Percentiles rank a stretch among this genome's conserved stretches.
Evolutionary conservation across 2,113 vertebrate genomes (phyloP).

Genomic region (Tinamus guttatus): DNA sequence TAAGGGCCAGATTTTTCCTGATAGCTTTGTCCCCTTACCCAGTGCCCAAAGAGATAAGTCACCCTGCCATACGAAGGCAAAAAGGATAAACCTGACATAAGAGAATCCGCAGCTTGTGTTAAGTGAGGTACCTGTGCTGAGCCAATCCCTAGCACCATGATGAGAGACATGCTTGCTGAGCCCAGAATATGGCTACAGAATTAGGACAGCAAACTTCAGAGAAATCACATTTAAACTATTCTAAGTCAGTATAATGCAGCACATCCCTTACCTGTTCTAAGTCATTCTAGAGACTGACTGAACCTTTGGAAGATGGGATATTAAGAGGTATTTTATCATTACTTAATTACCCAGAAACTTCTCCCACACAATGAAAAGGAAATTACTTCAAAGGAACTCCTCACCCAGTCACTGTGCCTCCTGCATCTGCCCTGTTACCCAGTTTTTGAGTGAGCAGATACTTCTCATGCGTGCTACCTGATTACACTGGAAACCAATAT

Average conservation of each 20-base stretch:
- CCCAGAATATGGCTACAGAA: rapidly evolving
- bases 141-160: rapidly evolving
- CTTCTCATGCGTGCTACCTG: neutral
- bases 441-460: neutral
- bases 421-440: neutral
- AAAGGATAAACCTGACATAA: rapidly evolving
- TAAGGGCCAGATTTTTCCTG: neutral
- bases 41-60: neutral
- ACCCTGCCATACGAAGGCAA: rapidly evolving
- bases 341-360: neutral
- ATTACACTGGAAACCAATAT: no score
- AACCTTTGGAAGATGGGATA: neutral
- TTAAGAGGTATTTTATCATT: neutral
- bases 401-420: neutral
- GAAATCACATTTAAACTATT: neutral
- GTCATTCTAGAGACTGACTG: neutral
- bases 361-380: neutral
- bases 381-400: neutral
- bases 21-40: rapidly evolving
- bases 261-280: neutral
- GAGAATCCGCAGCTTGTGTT: rapidly evolving
- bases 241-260: rapidly evolving
- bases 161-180: rapidly evolving
- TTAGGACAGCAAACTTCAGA: neutral
- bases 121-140: neutral